Evolutionary conservation across 2,113 vertebrate species (phyloP), one percentile per base, ranked within the genome.

Genomic region (Crotalus horridus): DNA sequence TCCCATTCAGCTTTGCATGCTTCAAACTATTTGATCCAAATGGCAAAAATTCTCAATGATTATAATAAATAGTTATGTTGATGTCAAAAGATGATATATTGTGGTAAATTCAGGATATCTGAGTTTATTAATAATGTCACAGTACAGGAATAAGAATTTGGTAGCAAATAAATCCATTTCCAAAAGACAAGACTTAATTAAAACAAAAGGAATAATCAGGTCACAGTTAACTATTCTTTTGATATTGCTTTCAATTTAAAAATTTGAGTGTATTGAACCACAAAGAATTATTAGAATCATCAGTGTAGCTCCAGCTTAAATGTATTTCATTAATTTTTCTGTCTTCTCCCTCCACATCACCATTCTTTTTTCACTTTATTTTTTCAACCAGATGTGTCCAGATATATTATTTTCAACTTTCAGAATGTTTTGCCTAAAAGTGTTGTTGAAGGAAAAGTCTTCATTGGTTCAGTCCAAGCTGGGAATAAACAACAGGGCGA

Each of bases 141-240:
- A 92, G 58, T 96, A 95, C 91, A 96, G 94, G 92, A 96, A 94
- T 90, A 96, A 91, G 95, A 94, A 95, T 87, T 93, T 17, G 89
- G 91, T 55, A 81, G 53, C 96, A 94, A 94, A 95, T 94, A 97
- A 97, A 97, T 97, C 96, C 95, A 95, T 97, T 97, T 97, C 91
- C 94, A 96, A 97, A 97, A 96, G 96, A 95, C 95, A 96, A 58
- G 61, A 89, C 90, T 92, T 95, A 93, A 95, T 95, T 96, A 93
- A 92, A 96, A 69, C 94, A 89, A 89, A 94, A 95, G 96, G 94
- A 96, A 95, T 97, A 97, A 96, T 96, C 94, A 97, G 91, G 91
- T 93, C 24, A 15, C 90, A 94, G 91, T 94, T 95, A 51, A 91
- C 96, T 90, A 89, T 39, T 97, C 95, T 97, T 90, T 87, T 85